Conservation (phyloP, 2,113 vertebrate genomes). For the Lipophrys pholis region DNA sequence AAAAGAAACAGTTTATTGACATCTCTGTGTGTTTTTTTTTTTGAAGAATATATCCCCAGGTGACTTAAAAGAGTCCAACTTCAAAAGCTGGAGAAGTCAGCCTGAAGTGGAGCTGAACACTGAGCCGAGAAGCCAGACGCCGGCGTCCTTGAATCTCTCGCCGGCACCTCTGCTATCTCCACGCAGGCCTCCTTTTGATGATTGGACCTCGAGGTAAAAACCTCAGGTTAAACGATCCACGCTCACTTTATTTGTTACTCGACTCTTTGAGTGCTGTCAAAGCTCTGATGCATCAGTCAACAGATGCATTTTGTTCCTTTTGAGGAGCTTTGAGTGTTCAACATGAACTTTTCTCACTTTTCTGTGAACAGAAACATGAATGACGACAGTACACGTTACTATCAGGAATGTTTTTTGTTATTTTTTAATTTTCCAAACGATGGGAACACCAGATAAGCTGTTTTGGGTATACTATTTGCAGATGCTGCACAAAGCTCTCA, state of each 20-base stretch:
- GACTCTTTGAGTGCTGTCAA: slow-evolving; percentile 28
- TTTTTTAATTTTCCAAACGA: neutral
- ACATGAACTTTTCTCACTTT: neutral
- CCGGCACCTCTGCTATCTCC: slow-evolving; percentile 24
- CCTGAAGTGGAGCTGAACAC: slow-evolving; percentile 28
- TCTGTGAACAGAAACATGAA: neutral
- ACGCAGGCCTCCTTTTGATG: slow-evolving; percentile 36
- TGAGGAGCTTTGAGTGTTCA: slow-evolving; percentile 3
- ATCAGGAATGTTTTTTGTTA: neutral
- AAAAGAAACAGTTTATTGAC: slow-evolving; percentile 29
- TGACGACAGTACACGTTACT: neutral
- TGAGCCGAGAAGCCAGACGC: slow-evolving; percentile 41
- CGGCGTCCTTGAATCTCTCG: slow-evolving; percentile 29
- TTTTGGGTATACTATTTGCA: neutral
- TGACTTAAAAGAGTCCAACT: slow-evolving; percentile 45
- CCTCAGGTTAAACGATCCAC: neutral
- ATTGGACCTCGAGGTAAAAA: slow-evolving; percentile 18
- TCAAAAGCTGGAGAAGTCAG: slow-evolving; percentile 41
- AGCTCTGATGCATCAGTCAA: slow-evolving; percentile 8
- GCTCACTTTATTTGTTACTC: slow-evolving; percentile 23
- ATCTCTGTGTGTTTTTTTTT: slow-evolving; percentile 25
- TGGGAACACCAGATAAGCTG: neutral
- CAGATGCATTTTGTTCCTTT: slow-evolving; percentile 42
- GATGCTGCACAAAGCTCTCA: neutral
- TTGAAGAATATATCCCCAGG: slow-evolving; percentile 29